Evolutionary conservation across 2,113 vertebrate genomes (phyloP).

Genomic region (Pomatostomus ruficeps): DNA sequence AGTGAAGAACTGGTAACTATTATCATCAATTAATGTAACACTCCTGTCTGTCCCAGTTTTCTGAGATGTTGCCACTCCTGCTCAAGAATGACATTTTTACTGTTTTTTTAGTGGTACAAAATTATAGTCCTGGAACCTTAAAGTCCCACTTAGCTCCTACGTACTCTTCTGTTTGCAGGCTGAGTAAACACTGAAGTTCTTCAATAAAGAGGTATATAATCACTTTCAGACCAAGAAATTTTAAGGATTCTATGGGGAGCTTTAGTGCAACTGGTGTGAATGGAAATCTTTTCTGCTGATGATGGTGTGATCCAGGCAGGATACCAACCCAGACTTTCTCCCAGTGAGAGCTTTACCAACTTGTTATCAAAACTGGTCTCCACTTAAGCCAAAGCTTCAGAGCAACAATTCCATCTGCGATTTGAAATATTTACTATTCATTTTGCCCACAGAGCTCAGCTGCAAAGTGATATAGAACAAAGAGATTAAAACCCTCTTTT

Average conservation of each 20-base stretch:
- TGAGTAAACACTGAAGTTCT: not conserved
- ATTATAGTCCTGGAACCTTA: not conserved
- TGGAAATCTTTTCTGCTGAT: not conserved
- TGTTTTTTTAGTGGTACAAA: not conserved
- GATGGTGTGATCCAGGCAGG: not conserved
- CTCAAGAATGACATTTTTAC: not conserved
- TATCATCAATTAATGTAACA: not conserved
- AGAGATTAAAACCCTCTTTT: not conserved
- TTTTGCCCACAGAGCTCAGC: not conserved
- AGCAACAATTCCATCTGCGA: not conserved
- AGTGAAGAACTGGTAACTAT: not conserved
- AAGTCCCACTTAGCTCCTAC: not conserved
- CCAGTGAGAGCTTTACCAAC: not conserved
- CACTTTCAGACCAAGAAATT: not conserved
- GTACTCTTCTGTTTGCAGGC: not conserved
- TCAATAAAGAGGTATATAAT: not conserved
- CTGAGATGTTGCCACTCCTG: not conserved
- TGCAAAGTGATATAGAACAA: not conserved
- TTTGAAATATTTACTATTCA: not conserved
- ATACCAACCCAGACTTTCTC: not conserved
- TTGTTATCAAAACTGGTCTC: not conserved
- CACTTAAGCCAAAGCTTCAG: not conserved
- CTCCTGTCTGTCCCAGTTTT: not conserved
- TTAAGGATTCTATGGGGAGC: not conserved
- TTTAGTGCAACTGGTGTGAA: not conserved